Evolutionary conservation across 2,888 invertebrate genomes (phyloP).

Genomic region (Baronia brevicornis): DNA sequence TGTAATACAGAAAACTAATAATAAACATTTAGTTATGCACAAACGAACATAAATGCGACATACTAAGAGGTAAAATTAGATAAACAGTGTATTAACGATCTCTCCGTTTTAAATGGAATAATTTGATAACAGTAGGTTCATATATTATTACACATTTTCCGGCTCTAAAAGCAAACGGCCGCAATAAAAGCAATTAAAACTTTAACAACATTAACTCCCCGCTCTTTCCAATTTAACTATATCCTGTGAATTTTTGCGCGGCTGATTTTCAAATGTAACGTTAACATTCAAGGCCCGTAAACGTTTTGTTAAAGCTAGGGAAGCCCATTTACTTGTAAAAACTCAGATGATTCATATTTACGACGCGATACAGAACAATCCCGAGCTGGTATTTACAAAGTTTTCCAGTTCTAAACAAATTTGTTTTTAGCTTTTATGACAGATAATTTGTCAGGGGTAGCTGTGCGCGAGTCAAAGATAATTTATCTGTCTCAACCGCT

Average conservation of each 20-base stretch:
- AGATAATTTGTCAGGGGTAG: slow-evolving; percentile 70
- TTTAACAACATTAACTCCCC: slow-evolving; percentile 55
- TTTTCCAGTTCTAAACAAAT: slow-evolving; percentile 63
- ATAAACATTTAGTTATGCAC: too few relatives aligned
- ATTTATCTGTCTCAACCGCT: slow-evolving; percentile 72
- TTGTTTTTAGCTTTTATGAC: slow-evolving; percentile 71
- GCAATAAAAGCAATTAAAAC: slow-evolving; percentile 70
- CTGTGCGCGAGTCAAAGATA: slow-evolving; percentile 70
- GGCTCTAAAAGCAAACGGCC: slow-evolving; percentile 53
- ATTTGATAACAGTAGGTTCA: slow-evolving; percentile 52
- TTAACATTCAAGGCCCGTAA: slow-evolving; percentile 27
- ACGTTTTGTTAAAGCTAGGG: slow-evolving; percentile 15
- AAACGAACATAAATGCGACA: too few relatives aligned
- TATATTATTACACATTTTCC: slow-evolving; percentile 49
- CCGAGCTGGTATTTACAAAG: slow-evolving; percentile 51
- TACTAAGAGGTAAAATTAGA: slow-evolving; percentile 16
- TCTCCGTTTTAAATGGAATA: slow-evolving; percentile 45
- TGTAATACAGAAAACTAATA: too few relatives aligned
- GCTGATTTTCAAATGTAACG: slow-evolving; percentile 36
- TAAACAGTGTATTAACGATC: slow-evolving; percentile 30
- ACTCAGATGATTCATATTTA: slow-evolving; percentile 28
- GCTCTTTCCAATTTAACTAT: slow-evolving; percentile 41
- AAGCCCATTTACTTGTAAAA: slow-evolving; percentile 19
- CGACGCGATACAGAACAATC: slow-evolving; percentile 44
- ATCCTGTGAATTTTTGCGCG: slow-evolving; percentile 40